A percentile compares a stretch with the other conserved stretches of the same genome.
phyloP scores from a whole-genome alignment of 2,888 invertebrate species.

The Sinopyrophorus schimmeli region DNA sequence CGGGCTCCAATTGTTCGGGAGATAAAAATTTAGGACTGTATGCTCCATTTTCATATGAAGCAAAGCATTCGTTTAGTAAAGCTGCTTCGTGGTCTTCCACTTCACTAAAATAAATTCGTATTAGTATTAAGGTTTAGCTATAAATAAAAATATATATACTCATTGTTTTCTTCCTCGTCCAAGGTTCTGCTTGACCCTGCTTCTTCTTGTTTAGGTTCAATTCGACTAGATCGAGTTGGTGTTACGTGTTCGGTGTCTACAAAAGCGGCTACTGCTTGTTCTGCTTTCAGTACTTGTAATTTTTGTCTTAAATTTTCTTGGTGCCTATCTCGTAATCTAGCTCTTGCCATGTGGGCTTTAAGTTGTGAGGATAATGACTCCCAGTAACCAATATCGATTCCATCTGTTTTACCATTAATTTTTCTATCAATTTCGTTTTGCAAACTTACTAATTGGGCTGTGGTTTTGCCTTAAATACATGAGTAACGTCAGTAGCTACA shows the following conservation, averaged over 20 bases:
- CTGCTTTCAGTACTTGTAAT: constrained; percentile 85
- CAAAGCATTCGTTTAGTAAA: constrained; percentile 61
- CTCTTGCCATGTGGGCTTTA: constrained; percentile 93
- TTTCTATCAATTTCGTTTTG: constrained; percentile 85
- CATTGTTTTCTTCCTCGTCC: no score
- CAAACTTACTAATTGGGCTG: constrained; percentile 80
- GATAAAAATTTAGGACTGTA: constrained; percentile 80
- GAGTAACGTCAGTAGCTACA: constrained; percentile 86
- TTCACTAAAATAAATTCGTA: constrained; percentile 27
- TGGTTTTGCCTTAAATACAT: constrained; percentile 90
- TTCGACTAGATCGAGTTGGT: constrained; percentile 33
- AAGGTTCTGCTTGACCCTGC: no score
- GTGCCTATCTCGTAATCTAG: constrained; percentile 89
- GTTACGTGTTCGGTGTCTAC: no score
- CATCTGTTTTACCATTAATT: constrained; percentile 81
- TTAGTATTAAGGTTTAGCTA: no score
- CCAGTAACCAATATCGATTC: constrained; percentile 97
- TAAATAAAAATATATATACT: no score
- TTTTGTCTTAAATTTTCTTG: constrained; percentile 87
- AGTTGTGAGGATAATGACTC: constrained; percentile 94
- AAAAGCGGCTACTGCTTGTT: constrained; percentile 69
- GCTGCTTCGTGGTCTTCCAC: constrained; percentile 57
- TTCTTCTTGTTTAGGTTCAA: constrained; percentile 28
- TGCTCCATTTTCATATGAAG: constrained; percentile 76
- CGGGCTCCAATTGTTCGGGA: constrained; percentile 69